Evolutionary conservation across 2,113 vertebrate genomes (phyloP).

Genomic region (Oceanodroma tethys): DNA sequence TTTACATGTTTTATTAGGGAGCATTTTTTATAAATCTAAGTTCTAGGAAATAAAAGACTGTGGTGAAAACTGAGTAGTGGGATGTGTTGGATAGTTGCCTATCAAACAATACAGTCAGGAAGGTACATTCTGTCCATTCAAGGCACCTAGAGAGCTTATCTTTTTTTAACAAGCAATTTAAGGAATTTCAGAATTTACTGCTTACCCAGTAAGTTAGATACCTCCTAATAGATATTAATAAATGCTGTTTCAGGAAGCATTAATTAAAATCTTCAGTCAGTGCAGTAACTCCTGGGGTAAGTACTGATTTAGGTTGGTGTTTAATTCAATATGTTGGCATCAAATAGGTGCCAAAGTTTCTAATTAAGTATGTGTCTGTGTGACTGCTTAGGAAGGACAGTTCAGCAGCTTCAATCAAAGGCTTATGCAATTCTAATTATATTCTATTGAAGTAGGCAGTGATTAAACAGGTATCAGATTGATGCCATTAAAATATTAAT

Average conservation of each 20-base stretch:
- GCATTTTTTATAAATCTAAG: neutral
- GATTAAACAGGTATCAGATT: neutral
- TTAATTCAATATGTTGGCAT: neutral
- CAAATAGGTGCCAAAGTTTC: neutral
- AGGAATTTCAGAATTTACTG: neutral
- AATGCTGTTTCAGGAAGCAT: neutral
- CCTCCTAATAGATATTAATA: neutral
- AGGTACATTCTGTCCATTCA: neutral
- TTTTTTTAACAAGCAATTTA: neutral
- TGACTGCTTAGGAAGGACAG: neutral
- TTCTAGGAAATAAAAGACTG: neutral
- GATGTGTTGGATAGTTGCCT: neutral
- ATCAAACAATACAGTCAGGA: neutral
- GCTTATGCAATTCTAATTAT: neutral
- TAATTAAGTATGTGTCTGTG: neutral
- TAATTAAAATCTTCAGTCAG: neutral
- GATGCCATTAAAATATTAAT: neutral
- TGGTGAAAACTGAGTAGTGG: neutral
- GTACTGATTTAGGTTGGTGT: neutral
- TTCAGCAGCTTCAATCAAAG: neutral
- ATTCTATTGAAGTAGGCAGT: neutral
- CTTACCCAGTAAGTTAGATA: neutral
- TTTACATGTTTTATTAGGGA: neutral
- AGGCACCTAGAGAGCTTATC: neutral
- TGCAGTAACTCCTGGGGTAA: neutral